Percentiles rank a stretch among this genome's conserved stretches.
Conservation (phyloP, 2,113 vertebrate genomes). For the Casuarius casuarius region DNA sequence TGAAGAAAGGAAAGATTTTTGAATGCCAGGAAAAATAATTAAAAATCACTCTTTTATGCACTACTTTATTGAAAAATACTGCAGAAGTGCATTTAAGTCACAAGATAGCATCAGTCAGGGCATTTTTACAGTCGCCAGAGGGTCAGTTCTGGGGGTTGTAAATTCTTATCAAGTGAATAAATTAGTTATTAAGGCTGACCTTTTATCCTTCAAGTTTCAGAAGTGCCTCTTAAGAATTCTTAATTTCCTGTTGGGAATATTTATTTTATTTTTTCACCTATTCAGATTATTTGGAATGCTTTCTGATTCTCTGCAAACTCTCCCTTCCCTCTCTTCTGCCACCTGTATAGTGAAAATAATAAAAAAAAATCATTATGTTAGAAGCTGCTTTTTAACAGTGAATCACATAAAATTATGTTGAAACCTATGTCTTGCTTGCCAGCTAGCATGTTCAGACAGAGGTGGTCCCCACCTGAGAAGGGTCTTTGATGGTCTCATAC, state of each 20-base stretch:
- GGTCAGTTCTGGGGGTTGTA: background rate
- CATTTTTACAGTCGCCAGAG: background rate
- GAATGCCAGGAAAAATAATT: background rate
- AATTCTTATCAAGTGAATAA: conserved; percentile 24
- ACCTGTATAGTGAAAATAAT: background rate
- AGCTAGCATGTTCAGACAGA: background rate
- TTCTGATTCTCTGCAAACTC: background rate
- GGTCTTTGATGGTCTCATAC: background rate
- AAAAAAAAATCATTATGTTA: background rate
- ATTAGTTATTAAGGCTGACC: conserved; percentile 13
- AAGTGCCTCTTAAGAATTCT: background rate
- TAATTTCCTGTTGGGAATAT: background rate
- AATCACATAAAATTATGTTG: background rate
- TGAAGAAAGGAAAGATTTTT: background rate
- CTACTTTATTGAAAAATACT: background rate
- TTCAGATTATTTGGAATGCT: background rate
- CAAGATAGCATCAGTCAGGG: background rate
- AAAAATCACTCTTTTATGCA: background rate
- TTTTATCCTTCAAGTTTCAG: background rate
- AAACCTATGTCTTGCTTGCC: background rate
- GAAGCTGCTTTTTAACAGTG: background rate
- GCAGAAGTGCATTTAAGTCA: background rate
- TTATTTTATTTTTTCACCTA: background rate
- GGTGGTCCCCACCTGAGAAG: background rate
- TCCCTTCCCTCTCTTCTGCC: background rate